Evolutionary conservation across 92 coral and sea anemone genomes (phyloP).

Genomic region (Ricordea florida): DNA sequence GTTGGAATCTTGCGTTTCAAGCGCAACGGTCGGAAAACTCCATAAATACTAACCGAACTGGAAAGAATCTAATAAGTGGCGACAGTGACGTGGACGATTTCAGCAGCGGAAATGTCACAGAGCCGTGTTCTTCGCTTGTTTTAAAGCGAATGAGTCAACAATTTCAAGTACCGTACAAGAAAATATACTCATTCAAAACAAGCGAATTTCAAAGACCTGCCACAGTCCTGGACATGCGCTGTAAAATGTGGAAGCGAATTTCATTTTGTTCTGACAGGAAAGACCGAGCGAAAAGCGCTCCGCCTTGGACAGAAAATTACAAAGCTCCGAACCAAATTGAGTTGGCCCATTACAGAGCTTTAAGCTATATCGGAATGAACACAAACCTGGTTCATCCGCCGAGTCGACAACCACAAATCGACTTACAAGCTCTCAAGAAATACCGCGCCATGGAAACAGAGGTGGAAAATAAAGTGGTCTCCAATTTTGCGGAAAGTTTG

Average conservation of each 20-base stretch:
- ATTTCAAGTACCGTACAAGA: conserved; percentile 83
- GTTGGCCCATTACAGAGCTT: conserved; percentile 71
- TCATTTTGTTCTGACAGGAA: conserved; percentile 56
- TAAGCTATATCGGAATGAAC: conserved; percentile 71
- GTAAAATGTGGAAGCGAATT: conserved; percentile 85
- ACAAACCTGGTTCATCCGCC: conserved; percentile 71
- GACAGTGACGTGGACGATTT: background rate
- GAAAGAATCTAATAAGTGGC: too few relatives aligned
- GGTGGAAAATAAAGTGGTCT: conserved; percentile 63
- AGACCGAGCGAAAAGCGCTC: conserved; percentile 80
- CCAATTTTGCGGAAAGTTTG: conserved; percentile 69
- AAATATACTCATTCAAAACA: conserved; percentile 64
- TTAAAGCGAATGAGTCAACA: conserved; percentile 71
- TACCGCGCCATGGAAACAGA: conserved; percentile 66
- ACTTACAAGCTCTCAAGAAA: conserved; percentile 53
- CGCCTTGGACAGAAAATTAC: conserved; percentile 54
- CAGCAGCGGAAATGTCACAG: background rate
- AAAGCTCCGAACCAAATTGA: conserved; percentile 74
- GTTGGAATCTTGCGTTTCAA: conserved; percentile 34
- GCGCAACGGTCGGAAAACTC: conserved; percentile 3
- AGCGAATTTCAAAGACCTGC: conserved; percentile 68
- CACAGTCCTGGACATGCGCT: conserved; percentile 74
- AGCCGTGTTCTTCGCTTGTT: conserved; percentile 1
- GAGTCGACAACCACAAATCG: conserved; percentile 81
- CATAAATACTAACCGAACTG: background rate